phyloP scores from a whole-genome alignment of 2,797 vertebrate genomes.

The Adelosebastes latens region DNA sequence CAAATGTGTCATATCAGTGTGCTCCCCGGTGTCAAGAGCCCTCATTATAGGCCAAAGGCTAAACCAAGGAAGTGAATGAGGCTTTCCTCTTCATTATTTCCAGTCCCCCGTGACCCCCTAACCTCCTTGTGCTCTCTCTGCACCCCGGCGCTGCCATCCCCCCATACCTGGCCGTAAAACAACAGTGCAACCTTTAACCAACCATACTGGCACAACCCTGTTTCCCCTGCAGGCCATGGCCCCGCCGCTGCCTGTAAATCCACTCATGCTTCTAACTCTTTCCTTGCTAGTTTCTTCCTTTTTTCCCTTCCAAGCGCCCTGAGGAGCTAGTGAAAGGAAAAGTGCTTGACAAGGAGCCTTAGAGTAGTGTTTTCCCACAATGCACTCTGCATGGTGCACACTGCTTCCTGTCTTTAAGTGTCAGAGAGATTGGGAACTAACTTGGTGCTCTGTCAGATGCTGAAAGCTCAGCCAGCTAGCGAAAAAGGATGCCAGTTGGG shows the following conservation, averaged over 20 bases:
- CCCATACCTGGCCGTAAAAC: constrained; percentile 44
- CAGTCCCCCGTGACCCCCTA: constrained; percentile 68
- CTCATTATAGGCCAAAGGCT: constrained; percentile 85
- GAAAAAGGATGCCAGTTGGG: not conserved
- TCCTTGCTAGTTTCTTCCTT: constrained; percentile 3
- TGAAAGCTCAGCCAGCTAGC: not conserved
- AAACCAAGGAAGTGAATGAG: constrained; percentile 80
- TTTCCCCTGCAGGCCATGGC: constrained; percentile 45
- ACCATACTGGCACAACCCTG: constrained; percentile 7
- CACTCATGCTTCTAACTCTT: constrained; percentile 17
- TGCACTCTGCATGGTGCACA: constrained; percentile 24
- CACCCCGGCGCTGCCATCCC: constrained; percentile 3
- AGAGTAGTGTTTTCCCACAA: constrained; percentile 35
- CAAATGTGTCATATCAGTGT: constrained; percentile 78
- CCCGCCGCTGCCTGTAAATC: constrained; percentile 25
- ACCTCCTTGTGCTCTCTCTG: constrained; percentile 44
- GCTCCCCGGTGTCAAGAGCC: constrained; percentile 76
- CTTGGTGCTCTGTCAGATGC: not conserved
- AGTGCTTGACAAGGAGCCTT: constrained; percentile 34
- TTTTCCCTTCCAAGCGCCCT: not conserved
- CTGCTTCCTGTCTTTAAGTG: constrained; percentile 22
- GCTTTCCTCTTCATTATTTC: constrained; percentile 77
- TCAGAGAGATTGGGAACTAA: not conserved
- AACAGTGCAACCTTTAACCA: constrained; percentile 62
- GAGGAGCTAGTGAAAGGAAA: constrained; percentile 35